phyloP scores from a whole-genome alignment of 2,113 vertebrate species.

The Mustela nigripes region DNA sequence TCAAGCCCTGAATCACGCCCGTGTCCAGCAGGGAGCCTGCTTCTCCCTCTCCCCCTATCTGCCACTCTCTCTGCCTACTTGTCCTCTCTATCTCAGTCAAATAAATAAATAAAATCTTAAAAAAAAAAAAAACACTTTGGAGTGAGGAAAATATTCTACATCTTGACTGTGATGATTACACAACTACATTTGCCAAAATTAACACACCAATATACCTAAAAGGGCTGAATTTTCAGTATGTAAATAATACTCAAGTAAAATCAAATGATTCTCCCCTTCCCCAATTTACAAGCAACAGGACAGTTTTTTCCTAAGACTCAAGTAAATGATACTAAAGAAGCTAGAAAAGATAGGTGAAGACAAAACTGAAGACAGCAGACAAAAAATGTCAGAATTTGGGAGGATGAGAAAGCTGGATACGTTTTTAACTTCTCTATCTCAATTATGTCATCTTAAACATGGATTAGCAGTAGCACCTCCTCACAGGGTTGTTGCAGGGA shows the following conservation, averaged over 20 bases:
- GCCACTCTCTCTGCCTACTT: too few species aligned
- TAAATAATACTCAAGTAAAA: background rate
- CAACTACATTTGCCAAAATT: background rate
- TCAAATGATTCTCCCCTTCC: background rate
- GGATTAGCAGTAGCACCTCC: background rate
- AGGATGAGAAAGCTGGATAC: background rate
- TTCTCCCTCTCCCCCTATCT: too few species aligned
- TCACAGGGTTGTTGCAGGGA: background rate
- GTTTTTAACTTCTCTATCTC: background rate
- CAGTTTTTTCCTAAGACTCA: background rate
- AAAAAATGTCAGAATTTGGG: background rate
- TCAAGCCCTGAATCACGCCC: too few species aligned
- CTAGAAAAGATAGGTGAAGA: background rate
- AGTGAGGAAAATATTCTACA: background rate
- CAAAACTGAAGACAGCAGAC: background rate
- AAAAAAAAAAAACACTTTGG: background rate
- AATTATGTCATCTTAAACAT: background rate
- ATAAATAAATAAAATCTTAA: too few species aligned
- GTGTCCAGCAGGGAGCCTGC: too few species aligned
- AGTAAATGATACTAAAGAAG: slow-evolving; percentile 31
- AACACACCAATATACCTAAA: background rate
- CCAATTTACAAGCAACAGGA: background rate
- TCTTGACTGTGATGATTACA: background rate
- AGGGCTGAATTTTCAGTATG: background rate
- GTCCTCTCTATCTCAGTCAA: too few species aligned